Evolutionary conservation across 1,140 invertebrate genomes (phyloP).

Genomic region (Drosophila littoralis): DNA sequence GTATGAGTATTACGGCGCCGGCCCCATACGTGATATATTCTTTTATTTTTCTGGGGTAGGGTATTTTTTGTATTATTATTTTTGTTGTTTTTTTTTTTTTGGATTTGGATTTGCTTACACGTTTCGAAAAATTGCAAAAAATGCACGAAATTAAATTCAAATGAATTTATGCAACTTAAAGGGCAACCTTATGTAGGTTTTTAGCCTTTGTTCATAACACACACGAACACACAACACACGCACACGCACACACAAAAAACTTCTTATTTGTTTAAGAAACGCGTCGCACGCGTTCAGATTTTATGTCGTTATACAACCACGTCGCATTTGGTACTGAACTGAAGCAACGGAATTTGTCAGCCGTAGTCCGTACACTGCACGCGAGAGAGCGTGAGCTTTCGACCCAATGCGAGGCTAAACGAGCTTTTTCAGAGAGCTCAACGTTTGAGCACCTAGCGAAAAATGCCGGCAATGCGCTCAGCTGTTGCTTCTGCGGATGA

Average conservation of each 20-base stretch:
- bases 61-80: conserved; percentile 14
- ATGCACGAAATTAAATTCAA: conserved; percentile 18
- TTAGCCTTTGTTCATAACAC: conserved; percentile 33
- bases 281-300: conserved; percentile 32
- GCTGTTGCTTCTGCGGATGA: conserved; percentile 42
- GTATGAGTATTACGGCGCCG: conserved; percentile 55
- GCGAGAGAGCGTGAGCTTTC: conserved; percentile 29
- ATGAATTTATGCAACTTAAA: conserved; percentile 33
- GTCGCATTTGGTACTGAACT: conserved; percentile 74
- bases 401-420: neutral
- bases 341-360: conserved; percentile 23
- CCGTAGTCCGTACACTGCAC: neutral
- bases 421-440: conserved; percentile 35
- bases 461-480: conserved; percentile 46
- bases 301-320: conserved; percentile 82
- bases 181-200: conserved; percentile 32
- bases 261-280: conserved; percentile 26
- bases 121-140: conserved; percentile 18
- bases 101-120: conserved; percentile 38
- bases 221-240: conserved; percentile 15
- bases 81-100: conserved; percentile 5
- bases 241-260: conserved; percentile 29
- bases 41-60: conserved; percentile 14
- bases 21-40: conserved; percentile 26
- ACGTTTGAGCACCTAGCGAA: conserved; percentile 10